These are phyloP conservation scores for Leptosomus discolor DNA, from an alignment of 2,113 vertebrate genomes.

Conservation along the genomic window DNA sequence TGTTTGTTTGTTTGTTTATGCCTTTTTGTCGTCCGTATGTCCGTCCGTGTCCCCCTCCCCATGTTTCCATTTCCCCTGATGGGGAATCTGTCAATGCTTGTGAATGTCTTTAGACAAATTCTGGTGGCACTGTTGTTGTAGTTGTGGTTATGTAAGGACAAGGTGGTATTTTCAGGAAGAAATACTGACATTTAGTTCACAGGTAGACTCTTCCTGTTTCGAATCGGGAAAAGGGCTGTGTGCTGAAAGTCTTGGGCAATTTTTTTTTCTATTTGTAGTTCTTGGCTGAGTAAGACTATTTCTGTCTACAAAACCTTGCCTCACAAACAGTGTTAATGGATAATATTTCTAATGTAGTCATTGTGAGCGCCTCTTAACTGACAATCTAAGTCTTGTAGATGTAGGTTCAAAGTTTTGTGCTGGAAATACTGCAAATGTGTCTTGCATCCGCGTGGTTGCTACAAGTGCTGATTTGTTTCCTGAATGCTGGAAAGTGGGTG, in stretches of 20 bases:
- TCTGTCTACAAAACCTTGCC: not conserved
- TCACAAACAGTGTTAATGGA: not conserved
- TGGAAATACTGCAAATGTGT: rapidly evolving
- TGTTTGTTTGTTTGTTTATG: not conserved
- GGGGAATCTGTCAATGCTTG: not conserved
- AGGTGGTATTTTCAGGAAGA: not conserved
- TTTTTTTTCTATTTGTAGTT: not conserved
- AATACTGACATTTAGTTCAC: not conserved
- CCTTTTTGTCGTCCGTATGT: no score
- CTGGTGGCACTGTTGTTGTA: rapidly evolving
- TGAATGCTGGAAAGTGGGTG: rapidly evolving
- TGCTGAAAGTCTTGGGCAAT: not conserved
- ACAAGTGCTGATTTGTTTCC: rapidly evolving
- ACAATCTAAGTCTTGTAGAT: rapidly evolving
- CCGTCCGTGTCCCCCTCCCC: not conserved
- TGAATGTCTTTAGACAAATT: not conserved
- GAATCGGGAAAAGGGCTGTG: not conserved
- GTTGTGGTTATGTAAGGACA: not conserved
- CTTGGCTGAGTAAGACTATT: not conserved
- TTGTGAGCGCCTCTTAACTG: not conserved
- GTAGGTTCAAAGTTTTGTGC: not conserved
- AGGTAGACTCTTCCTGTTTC: not conserved
- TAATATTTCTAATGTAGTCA: not conserved
- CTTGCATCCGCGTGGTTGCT: rapidly evolving
- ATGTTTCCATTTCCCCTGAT: not conserved